A percentile compares a stretch with the other conserved stretches of the same genome.
Conservation (phyloP, 1,140 invertebrate genomes). For the Procambarus clarkii region DNA sequence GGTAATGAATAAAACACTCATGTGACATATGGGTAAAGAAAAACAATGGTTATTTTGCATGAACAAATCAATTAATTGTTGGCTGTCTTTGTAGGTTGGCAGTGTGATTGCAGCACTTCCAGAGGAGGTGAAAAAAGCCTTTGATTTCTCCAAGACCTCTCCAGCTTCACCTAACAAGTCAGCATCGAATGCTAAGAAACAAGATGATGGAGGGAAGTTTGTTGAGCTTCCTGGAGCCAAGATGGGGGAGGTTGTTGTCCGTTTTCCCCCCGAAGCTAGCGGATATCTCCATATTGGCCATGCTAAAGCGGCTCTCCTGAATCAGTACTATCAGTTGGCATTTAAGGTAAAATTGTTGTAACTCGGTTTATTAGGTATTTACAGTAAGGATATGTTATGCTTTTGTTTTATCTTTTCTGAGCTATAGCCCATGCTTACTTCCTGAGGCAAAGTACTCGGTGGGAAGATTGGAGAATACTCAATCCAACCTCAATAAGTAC, state of each 20-base stretch:
- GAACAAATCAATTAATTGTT: too few relatives aligned
- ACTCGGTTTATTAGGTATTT: neutral
- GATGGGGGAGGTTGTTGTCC: slow-evolving; percentile 94
- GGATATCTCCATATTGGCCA: slow-evolving; percentile 98
- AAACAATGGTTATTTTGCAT: too few relatives aligned
- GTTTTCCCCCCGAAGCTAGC: slow-evolving; percentile 99
- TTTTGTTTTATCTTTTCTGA: too few relatives aligned
- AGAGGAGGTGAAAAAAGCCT: slow-evolving; percentile 22
- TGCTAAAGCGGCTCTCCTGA: slow-evolving; percentile 98
- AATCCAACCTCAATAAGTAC: too few relatives aligned
- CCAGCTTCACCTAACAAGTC: neutral
- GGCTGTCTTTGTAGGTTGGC: slow-evolving; percentile 9
- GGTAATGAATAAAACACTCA: too few relatives aligned
- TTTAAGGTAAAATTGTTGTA: slow-evolving; percentile 81
- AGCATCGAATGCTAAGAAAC: neutral
- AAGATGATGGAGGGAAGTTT: slow-evolving; percentile 92
- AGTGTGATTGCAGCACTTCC: slow-evolving; percentile 17
- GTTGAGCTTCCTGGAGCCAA: slow-evolving; percentile 96
- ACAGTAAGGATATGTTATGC: neutral
- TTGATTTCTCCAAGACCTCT: neutral
- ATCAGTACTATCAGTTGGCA: slow-evolving; percentile 96
- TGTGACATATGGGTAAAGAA: too few relatives aligned
- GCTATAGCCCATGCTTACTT: too few relatives aligned
- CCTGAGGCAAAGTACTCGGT: too few relatives aligned
- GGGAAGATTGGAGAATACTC: too few relatives aligned